phyloP scores from a whole-genome alignment of 2,797 vertebrate genomes.

The Apogon hyalosoma region DNA sequence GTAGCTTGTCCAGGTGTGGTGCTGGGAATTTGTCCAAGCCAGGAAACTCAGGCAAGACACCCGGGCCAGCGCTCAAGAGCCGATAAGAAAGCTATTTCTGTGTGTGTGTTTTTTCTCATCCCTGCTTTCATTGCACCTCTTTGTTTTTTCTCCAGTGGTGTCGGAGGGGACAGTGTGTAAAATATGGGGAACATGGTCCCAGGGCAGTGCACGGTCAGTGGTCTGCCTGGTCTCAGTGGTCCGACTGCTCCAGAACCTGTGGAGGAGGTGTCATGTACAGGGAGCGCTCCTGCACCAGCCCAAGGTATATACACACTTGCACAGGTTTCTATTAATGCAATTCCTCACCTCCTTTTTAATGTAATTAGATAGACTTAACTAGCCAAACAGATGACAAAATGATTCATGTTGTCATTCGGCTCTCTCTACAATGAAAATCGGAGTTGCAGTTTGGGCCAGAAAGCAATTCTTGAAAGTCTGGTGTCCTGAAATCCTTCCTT shows the following conservation, averaged over 20 bases:
- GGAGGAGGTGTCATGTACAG: conserved; percentile 91
- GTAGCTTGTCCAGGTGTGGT: conserved; percentile 71
- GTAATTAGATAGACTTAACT: conserved; percentile 22
- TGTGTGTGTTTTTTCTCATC: conserved; percentile 14
- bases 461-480: conserved; percentile 45
- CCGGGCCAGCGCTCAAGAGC: conserved; percentile 23
- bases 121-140: conserved; percentile 20
- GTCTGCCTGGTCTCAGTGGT: conserved; percentile 94
- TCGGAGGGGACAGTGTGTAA: conserved; percentile 94
- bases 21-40: conserved; percentile 68
- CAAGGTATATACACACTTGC: conserved; percentile 84
- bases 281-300: conserved; percentile 93
- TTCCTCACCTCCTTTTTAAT: conserved; percentile 41
- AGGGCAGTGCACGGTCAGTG: conserved; percentile 92
- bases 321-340: conserved; percentile 25
- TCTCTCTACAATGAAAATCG: conserved; percentile 30
- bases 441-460: conserved; percentile 48
- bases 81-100: conserved; percentile 49
- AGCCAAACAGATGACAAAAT: conserved; percentile 52
- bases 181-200: conserved; percentile 91
- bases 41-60: conserved; percentile 44
- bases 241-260: conserved; percentile 93
- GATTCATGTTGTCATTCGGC: conserved; percentile 53
- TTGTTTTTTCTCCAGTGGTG: conserved; percentile 89
- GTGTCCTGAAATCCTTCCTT: conserved; percentile 46